phyloP scores from a whole-genome alignment of 2,888 invertebrate genomes.

The Ptilodon capucinus region DNA sequence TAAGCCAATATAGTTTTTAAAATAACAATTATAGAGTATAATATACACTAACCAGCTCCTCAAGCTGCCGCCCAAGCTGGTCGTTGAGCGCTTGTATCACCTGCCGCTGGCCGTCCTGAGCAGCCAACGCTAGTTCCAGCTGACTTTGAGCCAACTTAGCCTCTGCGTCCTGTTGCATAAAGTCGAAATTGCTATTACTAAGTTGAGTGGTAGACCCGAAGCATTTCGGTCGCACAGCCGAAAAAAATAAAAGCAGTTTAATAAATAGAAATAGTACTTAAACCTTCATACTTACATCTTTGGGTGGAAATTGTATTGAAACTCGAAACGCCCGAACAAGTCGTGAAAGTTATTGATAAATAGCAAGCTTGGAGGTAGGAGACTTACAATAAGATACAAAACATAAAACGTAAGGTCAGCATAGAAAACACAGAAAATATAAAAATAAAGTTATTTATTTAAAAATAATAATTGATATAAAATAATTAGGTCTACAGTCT shows the following conservation, averaged over 20 bases:
- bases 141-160: slow-evolving; percentile 90
- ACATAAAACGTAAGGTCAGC: not conserved
- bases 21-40: not conserved
- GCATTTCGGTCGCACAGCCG: not conserved
- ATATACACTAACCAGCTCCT: slow-evolving; percentile 84
- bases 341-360: too few species aligned
- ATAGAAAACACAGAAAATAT: not conserved
- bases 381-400: too few species aligned
- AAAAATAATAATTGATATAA: too few species aligned
- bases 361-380: too few species aligned
- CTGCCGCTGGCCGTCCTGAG: slow-evolving; percentile 91
- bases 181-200: slow-evolving; percentile 1
- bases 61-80: slow-evolving; percentile 90
- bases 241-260: too few species aligned
- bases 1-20: not conserved
- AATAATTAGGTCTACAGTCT: too few species aligned
- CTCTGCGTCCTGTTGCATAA: slow-evolving; percentile 72
- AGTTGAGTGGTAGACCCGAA: not conserved
- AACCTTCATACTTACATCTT: not conserved
- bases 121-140: slow-evolving; percentile 89
- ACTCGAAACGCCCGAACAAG: too few species aligned
- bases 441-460: too few species aligned
- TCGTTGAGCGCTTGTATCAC: slow-evolving; percentile 91
- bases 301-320: not conserved
- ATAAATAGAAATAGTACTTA: not conserved